Conservation (phyloP, 1,140 invertebrate species). For the Ceratosolen solmsi region DNA sequence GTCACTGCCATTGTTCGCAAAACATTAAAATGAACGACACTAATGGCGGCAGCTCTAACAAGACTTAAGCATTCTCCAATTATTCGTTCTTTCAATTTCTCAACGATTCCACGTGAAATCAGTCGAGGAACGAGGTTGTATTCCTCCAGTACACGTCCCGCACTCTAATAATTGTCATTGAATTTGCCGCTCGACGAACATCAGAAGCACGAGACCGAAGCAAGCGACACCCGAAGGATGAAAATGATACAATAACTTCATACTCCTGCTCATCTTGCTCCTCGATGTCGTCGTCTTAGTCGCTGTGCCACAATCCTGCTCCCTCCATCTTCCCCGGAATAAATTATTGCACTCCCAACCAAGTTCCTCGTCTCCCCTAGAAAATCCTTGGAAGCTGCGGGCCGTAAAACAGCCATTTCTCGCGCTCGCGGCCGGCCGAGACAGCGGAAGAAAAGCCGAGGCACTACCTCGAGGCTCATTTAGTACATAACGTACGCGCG, state of each 20-base stretch:
- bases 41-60: neutral
- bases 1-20: neutral
- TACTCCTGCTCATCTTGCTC: too few species aligned
- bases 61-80: slow-evolving; percentile 1
- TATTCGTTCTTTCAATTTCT: neutral
- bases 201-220: neutral
- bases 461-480: slow-evolving; percentile 55
- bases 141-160: too few species aligned
- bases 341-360: slow-evolving; percentile 12
- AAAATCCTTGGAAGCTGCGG: slow-evolving; percentile 13
- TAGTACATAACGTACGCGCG: slow-evolving; percentile 58
- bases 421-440: slow-evolving; percentile 4
- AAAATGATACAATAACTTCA: slow-evolving; percentile 45
- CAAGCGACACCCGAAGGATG: slow-evolving; percentile 1
- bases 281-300: too few species aligned
- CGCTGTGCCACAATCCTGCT: too few species aligned
- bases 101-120: neutral
- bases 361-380: slow-evolving; percentile 2
- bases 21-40: neutral
- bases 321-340: neutral
- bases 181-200: neutral
- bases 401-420: slow-evolving; percentile 51
- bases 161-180: slow-evolving; percentile 40
- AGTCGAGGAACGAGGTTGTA: neutral
- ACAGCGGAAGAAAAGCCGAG: slow-evolving; percentile 50